Evolutionary conservation across 2,888 invertebrate genomes (phyloP).

Genomic region (Sthenelais limicola): DNA sequence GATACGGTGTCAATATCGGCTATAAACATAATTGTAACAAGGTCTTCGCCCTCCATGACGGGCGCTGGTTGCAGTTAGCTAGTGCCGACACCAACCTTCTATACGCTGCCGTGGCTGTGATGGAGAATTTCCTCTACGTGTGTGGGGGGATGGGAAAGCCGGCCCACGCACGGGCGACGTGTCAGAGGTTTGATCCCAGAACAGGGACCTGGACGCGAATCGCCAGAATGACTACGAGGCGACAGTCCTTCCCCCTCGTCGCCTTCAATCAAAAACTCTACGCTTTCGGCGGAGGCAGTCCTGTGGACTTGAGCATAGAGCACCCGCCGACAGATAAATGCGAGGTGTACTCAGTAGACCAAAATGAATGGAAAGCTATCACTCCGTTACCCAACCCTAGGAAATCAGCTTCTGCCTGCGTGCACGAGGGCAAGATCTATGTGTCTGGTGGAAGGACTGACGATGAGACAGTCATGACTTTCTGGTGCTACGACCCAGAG

Average conservation of each 20-base stretch:
- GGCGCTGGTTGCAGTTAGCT: conserved; percentile 38
- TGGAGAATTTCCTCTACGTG: conserved; percentile 48
- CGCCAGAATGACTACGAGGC: conserved; percentile 41
- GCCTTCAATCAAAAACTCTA: conserved; percentile 29
- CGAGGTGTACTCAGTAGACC: conserved; percentile 45
- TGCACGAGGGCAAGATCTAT: conserved; percentile 39
- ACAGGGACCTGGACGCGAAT: conserved; percentile 40
- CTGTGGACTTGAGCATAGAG: conserved; percentile 27
- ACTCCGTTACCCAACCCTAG: conserved; percentile 37
- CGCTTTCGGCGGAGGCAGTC: conserved; percentile 47
- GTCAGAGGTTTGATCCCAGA: conserved; percentile 45
- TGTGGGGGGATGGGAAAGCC: conserved; percentile 49
- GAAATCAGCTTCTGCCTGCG: conserved; percentile 44
- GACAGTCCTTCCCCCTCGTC: conserved; percentile 48
- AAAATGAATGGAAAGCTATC: conserved; percentile 42
- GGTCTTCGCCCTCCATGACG: conserved; percentile 42
- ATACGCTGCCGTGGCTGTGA: conserved; percentile 43
- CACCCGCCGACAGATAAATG: conserved; percentile 46
- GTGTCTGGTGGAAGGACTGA: conserved; percentile 45
- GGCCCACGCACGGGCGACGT: conserved; percentile 44
- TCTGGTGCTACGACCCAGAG: conserved; percentile 43
- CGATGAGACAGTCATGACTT: conserved; percentile 34
- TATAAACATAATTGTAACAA: conserved; percentile 45
- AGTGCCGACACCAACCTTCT: conserved; percentile 42
- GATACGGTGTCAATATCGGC: conserved; percentile 43